Conservation (phyloP, 2,797 vertebrate genomes). For the Prunella strophiata region DNA sequence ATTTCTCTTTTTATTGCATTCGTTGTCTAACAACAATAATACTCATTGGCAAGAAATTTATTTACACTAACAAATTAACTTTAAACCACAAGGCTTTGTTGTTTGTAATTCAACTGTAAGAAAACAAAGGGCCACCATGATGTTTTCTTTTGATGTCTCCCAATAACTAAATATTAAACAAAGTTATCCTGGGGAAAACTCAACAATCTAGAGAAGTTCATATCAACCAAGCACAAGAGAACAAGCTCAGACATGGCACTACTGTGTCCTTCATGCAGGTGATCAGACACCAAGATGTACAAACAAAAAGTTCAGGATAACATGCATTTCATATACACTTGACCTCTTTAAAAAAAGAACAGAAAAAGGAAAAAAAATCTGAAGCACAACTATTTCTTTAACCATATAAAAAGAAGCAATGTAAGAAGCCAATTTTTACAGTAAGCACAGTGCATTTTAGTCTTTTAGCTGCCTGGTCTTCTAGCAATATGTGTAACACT, state of each 20-base stretch:
- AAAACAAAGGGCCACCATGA: slow-evolving; percentile 73
- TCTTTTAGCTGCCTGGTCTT: slow-evolving; percentile 60
- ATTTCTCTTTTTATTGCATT: slow-evolving; percentile 84
- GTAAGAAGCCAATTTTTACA: slow-evolving; percentile 64
- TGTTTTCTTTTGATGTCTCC: slow-evolving; percentile 67
- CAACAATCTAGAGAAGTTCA: slow-evolving; percentile 70
- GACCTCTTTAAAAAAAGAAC: slow-evolving; percentile 46
- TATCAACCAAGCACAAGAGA: slow-evolving; percentile 78
- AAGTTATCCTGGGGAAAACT: slow-evolving; percentile 61
- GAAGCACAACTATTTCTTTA: slow-evolving; percentile 60
- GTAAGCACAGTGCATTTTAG: slow-evolving; percentile 49
- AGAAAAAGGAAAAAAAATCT: slow-evolving; percentile 34
- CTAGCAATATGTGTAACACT: slow-evolving; percentile 26
- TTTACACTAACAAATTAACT: slow-evolving; percentile 84
- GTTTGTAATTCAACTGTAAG: slow-evolving; percentile 66
- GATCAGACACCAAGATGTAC: slow-evolving; percentile 74
- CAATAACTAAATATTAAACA: slow-evolving; percentile 64
- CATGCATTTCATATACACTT: slow-evolving; percentile 70
- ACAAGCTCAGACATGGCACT: slow-evolving; percentile 75
- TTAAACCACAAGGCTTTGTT: slow-evolving; percentile 74
- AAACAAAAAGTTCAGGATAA: slow-evolving; percentile 72
- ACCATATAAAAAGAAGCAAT: slow-evolving; percentile 50
- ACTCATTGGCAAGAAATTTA: slow-evolving; percentile 83
- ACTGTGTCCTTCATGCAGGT: slow-evolving; percentile 83
- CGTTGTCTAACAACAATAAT: slow-evolving; percentile 83